phyloP scores from a whole-genome alignment of 2,888 invertebrate genomes.

The Xestia ashworthii region DNA sequence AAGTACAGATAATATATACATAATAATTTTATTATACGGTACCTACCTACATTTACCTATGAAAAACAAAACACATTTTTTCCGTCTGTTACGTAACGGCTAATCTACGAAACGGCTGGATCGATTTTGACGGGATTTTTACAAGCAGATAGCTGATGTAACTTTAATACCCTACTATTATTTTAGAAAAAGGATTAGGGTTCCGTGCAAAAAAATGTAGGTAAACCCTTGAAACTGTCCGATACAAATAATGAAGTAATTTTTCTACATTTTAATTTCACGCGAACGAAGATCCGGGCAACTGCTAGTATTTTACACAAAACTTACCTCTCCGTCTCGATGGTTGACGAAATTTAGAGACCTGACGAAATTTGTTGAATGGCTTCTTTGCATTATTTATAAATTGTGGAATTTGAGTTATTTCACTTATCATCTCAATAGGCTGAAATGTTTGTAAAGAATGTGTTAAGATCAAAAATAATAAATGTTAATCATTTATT shows the following conservation, averaged over 20 bases:
- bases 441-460: slow-evolving; percentile 71
- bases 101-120: background rate
- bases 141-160: background rate
- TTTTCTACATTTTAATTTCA: background rate
- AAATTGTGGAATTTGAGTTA: slow-evolving; percentile 75
- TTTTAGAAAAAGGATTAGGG: background rate
- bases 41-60: no score
- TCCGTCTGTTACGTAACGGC: no score
- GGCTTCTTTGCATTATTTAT: slow-evolving; percentile 65
- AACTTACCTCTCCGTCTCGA: slow-evolving; percentile 72
- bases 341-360: slow-evolving; percentile 66
- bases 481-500: background rate
- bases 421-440: slow-evolving; percentile 73
- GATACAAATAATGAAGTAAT: background rate
- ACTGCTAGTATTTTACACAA: background rate
- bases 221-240: background rate
- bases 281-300: background rate
- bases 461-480: background rate
- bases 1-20: background rate
- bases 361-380: slow-evolving; percentile 68
- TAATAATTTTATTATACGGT: background rate
- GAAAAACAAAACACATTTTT: no score
- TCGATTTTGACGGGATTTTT: background rate
- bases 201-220: background rate
- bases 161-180: background rate